phyloP scores from a whole-genome alignment of 2,888 invertebrate genomes.

The Magallana nippona region DNA sequence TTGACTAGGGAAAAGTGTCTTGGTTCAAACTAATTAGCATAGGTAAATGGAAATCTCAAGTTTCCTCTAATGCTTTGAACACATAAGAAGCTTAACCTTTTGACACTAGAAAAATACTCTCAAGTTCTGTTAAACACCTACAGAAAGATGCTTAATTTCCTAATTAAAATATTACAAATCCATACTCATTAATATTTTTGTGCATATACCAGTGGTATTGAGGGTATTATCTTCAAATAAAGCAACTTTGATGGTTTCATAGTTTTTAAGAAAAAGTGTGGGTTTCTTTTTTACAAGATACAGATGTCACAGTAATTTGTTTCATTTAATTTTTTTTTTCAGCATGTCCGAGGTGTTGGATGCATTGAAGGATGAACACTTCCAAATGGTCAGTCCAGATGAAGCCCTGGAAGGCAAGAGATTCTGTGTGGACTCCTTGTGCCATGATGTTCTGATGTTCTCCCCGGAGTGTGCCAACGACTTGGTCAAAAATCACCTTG shows the following conservation, averaged over 20 bases:
- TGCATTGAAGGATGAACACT: slow-evolving; percentile 68
- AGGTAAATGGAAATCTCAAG: slow-evolving; percentile 17
- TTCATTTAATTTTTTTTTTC: slow-evolving; percentile 8
- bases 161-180: too few species aligned
- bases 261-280: too few species aligned
- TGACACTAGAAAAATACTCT: too few species aligned
- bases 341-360: slow-evolving; percentile 67
- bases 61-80: slow-evolving; percentile 13
- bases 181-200: too few species aligned
- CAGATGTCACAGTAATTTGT: too few species aligned
- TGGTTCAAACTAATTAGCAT: neutral
- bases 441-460: slow-evolving; percentile 75
- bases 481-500: slow-evolving; percentile 67
- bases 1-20: slow-evolving; percentile 6
- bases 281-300: too few species aligned
- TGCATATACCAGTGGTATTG: too few species aligned
- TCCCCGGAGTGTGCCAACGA: slow-evolving; percentile 67
- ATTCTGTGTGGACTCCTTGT: slow-evolving; percentile 73
- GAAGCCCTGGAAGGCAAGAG: slow-evolving; percentile 61
- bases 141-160: too few species aligned
- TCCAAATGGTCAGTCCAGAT: slow-evolving; percentile 59
- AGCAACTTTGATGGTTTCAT: too few species aligned
- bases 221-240: too few species aligned
- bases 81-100: neutral
- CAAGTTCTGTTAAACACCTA: too few species aligned